A percentile compares a stretch with the other conserved stretches of the same genome.
phyloP scores from a whole-genome alignment of 64 coral and sea anemone genomes.

The Montipora sp. region DNA sequence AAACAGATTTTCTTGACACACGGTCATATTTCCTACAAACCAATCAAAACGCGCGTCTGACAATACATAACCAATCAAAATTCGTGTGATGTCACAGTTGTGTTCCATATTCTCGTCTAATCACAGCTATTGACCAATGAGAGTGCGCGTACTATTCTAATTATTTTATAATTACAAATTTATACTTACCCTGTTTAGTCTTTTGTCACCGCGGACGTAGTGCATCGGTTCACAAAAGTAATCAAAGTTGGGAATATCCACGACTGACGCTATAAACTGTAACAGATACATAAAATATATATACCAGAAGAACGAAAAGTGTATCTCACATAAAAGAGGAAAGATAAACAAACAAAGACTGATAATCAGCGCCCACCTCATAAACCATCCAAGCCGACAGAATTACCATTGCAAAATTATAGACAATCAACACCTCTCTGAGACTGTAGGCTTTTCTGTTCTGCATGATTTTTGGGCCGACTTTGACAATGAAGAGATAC shows the following conservation, averaged over 20 bases:
- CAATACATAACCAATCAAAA: too few species aligned
- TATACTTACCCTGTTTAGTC: constrained; percentile 65
- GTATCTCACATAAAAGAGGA: neutral
- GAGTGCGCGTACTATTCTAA: too few species aligned
- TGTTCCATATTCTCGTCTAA: neutral
- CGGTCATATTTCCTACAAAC: too few species aligned
- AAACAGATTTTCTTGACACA: too few species aligned
- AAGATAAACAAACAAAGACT: too few species aligned
- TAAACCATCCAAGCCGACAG: constrained; percentile 90
- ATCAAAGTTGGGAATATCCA: constrained; percentile 91
- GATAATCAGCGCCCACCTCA: constrained; percentile 60
- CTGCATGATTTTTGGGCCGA: constrained; percentile 94
- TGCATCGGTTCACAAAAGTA: constrained; percentile 77
- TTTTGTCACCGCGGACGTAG: constrained; percentile 78
- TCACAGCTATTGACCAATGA: too few species aligned
- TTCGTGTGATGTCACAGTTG: too few species aligned
- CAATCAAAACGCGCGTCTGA: too few species aligned
- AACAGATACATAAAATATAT: neutral
- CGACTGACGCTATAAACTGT: constrained; percentile 76
- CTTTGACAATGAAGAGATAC: constrained; percentile 78
- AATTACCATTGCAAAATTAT: constrained; percentile 81
- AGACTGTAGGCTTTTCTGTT: constrained; percentile 72
- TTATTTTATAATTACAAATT: too few species aligned
- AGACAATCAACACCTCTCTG: constrained; percentile 67
- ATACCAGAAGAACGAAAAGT: too few species aligned